Conservation (phyloP, 2,888 invertebrate species). For the Apocheima hispidaria region DNA sequence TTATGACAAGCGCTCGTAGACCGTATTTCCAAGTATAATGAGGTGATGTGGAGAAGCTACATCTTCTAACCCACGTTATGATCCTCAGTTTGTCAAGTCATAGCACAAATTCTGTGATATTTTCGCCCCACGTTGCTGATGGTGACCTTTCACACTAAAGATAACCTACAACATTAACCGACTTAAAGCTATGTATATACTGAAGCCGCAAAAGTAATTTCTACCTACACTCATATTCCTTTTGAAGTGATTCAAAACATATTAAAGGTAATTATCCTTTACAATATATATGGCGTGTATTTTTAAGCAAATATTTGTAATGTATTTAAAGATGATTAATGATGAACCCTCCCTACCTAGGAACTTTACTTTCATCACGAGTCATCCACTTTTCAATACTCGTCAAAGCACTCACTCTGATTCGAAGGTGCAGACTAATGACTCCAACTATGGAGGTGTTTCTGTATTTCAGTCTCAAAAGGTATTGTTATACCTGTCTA, state of each 20-base stretch:
- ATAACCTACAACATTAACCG: neutral
- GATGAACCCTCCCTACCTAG: neutral
- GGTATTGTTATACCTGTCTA: neutral
- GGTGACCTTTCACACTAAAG: constrained; percentile 2
- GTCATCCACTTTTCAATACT: constrained; percentile 21
- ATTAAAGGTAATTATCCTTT: too few species aligned
- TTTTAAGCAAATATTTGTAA: too few species aligned
- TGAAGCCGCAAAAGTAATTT: constrained; percentile 1
- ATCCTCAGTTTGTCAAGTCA: constrained; percentile 10
- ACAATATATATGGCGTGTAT: too few species aligned
- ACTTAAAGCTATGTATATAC: too few species aligned
- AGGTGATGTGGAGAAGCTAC: constrained; percentile 8
- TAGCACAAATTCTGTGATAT: neutral
- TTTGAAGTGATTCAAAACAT: too few species aligned
- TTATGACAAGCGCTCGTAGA: constrained; percentile 29
- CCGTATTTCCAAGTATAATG: constrained; percentile 31
- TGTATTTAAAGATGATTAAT: too few species aligned
- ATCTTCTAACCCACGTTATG: neutral
- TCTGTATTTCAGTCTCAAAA: neutral
- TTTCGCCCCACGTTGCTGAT: neutral
- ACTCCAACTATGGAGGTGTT: neutral
- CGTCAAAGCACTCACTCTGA: constrained; percentile 43
- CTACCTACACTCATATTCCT: neutral
- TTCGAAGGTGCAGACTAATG: constrained; percentile 24
- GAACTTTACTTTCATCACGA: constrained; percentile 4